Evolutionary conservation across 1,140 invertebrate genomes (phyloP).

Genomic region (Contarinia nasturtii): DNA sequence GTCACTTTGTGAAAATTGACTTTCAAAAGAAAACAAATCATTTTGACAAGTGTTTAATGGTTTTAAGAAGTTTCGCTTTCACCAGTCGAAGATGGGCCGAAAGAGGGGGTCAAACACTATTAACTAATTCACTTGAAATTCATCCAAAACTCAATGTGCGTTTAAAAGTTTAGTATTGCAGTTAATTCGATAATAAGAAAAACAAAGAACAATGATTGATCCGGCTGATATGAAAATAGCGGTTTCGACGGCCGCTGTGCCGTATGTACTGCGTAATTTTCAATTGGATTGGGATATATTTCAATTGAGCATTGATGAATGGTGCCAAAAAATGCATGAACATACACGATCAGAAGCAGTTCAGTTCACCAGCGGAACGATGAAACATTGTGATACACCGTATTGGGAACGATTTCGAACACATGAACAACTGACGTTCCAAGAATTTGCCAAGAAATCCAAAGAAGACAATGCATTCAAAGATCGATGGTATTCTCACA

Average conservation of each 20-base stretch:
- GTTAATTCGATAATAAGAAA: too few species aligned
- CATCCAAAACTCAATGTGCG: too few species aligned
- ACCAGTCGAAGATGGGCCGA: too few species aligned
- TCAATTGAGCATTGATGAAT: conserved; percentile 21
- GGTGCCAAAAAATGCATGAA: conserved; percentile 26
- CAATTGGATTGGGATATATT: conserved; percentile 15
- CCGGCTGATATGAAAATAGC: too few species aligned
- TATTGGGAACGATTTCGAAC: conserved; percentile 55
- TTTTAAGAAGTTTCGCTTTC: too few species aligned
- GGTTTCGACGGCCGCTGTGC: conserved; percentile 1
- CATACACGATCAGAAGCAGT: conserved; percentile 9
- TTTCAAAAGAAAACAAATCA: too few species aligned
- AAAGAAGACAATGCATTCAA: conserved; percentile 19
- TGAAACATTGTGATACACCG: conserved; percentile 31
- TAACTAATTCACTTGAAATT: too few species aligned
- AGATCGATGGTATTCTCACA: conserved; percentile 37
- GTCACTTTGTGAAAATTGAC: too few species aligned
- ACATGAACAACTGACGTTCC: conserved; percentile 32
- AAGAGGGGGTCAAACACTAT: too few species aligned
- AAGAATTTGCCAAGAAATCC: conserved; percentile 35
- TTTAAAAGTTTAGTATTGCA: too few species aligned
- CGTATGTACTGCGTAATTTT: conserved; percentile 14
- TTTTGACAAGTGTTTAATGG: too few species aligned
- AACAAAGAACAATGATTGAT: too few species aligned
- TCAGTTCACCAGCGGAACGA: conserved; percentile 25